Conservation (phyloP, 1,140 invertebrate genomes). For the Brachionus calyciflorus region DNA sequence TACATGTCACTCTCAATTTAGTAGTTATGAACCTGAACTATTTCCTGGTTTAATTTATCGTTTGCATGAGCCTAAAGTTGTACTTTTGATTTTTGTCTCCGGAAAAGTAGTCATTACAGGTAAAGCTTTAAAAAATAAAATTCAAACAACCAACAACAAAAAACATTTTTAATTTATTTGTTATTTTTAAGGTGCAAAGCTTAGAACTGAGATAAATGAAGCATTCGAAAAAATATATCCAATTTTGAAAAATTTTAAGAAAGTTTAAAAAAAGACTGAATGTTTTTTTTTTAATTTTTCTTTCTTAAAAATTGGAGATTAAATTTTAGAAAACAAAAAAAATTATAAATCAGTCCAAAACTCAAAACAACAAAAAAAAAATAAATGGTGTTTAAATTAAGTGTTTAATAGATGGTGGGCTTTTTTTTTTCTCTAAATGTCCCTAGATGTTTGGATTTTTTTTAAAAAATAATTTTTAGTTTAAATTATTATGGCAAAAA, state of each 20-base stretch:
- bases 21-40: conserved; percentile 71
- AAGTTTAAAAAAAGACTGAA: no score
- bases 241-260: conserved; percentile 87
- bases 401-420: no score
- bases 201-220: conserved; percentile 95
- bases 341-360: no score
- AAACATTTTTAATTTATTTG: conserved; percentile 46
- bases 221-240: conserved; percentile 99
- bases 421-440: no score
- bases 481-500: no score
- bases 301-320: neutral
- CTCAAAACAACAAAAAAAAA: no score
- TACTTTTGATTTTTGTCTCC: conserved; percentile 96
- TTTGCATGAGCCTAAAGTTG: conserved; percentile 98
- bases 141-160: conserved; percentile 52
- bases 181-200: conserved; percentile 81
- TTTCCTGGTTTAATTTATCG: conserved; percentile 98
- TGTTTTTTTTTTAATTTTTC: no score
- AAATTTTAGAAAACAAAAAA: neutral
- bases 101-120: conserved; percentile 95
- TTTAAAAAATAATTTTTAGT: no score
- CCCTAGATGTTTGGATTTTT: no score
- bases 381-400: no score
- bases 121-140: no score
- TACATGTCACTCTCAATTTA: conserved; percentile 93